phyloP scores from a whole-genome alignment of 1,140 invertebrate species.

The Drosophila micromelanica region DNA sequence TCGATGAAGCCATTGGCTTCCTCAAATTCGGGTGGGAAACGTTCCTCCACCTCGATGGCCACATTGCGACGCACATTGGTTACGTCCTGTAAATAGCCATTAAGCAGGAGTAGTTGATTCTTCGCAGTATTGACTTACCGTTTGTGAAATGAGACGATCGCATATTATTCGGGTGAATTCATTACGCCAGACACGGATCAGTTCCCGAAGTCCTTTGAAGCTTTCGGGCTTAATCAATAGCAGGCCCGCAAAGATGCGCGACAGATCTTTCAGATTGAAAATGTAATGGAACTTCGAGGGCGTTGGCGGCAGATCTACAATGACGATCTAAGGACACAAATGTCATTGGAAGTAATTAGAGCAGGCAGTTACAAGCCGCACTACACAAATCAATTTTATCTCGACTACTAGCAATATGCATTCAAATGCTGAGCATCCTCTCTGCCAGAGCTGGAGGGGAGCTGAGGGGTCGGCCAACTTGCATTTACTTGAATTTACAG shows the following conservation, averaged over 20 bases:
- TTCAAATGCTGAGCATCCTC: constrained; percentile 47
- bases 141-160: constrained; percentile 91
- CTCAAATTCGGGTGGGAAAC: constrained; percentile 84
- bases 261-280: constrained; percentile 96
- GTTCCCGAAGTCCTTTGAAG: constrained; percentile 88
- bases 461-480: constrained; percentile 5
- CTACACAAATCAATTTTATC: constrained; percentile 84
- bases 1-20: constrained; percentile 71
- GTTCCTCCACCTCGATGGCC: constrained; percentile 84
- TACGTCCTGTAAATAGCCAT: constrained; percentile 57
- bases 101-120: background rate
- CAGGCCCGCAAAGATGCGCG: constrained; percentile 91
- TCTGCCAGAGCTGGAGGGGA: background rate
- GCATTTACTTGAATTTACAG: constrained; percentile 73
- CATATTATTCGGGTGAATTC: constrained; percentile 94
- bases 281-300: constrained; percentile 97
- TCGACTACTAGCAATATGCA: constrained; percentile 76
- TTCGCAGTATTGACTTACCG: constrained; percentile 38
- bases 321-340: constrained; percentile 86
- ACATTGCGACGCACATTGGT: constrained; percentile 84
- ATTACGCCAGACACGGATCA: constrained; percentile 94
- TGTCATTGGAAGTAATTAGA: constrained; percentile 56
- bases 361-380: constrained; percentile 26
- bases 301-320: constrained; percentile 93
- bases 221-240: constrained; percentile 89